Conservation (phyloP, 2,888 invertebrate species). For the Drosophila infuscata region DNA sequence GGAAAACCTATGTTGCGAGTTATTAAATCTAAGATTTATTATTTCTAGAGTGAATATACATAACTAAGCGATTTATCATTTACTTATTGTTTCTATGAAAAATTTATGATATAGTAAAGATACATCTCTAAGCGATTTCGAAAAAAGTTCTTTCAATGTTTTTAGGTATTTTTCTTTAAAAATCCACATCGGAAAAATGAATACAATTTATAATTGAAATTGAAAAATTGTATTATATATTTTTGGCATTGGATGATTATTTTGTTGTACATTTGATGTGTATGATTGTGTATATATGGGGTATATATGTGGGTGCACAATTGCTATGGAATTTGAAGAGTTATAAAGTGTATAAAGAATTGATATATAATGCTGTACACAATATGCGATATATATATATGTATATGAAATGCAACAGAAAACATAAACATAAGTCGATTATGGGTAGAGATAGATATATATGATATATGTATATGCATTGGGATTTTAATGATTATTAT, state of each 20-base stretch:
- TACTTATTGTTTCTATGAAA: not conserved
- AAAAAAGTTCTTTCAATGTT: not conserved
- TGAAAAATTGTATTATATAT: not conserved
- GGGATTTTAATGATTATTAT: slow-evolving; percentile 18
- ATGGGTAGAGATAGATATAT: slow-evolving; percentile 28
- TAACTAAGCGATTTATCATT: not conserved
- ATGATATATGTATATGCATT: slow-evolving; percentile 12
- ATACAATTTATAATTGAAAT: not conserved
- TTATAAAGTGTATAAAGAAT: slow-evolving; percentile 31
- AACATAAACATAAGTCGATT: slow-evolving; percentile 65
- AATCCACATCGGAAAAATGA: not conserved
- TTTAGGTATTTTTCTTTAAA: not conserved
- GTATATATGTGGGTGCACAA: slow-evolving; percentile 31
- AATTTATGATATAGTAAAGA: not conserved
- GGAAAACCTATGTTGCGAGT: not conserved
- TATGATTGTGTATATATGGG: slow-evolving; percentile 3
- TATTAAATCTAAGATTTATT: not conserved
- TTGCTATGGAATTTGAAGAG: slow-evolving; percentile 22
- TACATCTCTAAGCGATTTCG: not conserved
- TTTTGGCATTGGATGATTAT: not conserved
- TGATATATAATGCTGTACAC: slow-evolving; percentile 64
- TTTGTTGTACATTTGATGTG: slow-evolving; percentile 1
- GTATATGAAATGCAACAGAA: slow-evolving; percentile 47
- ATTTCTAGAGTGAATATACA: not conserved
- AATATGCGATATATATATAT: slow-evolving; percentile 35